Conservation (phyloP, 2,113 vertebrate species). For the Anguilla japonica region DNA sequence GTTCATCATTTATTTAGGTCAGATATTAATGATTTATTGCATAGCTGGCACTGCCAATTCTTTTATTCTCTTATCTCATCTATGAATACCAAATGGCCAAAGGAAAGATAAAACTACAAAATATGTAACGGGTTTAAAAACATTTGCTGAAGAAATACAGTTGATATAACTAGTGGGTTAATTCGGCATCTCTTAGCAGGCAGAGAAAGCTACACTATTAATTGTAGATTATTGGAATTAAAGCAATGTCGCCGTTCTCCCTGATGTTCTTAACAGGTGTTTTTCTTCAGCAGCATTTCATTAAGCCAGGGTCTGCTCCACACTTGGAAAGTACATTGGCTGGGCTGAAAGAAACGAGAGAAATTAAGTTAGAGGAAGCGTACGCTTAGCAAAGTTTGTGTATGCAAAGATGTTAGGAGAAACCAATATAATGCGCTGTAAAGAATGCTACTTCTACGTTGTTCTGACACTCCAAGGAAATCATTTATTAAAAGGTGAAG, state of each 20-base stretch:
- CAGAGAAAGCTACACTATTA: too few species aligned
- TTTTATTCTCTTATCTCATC: neutral
- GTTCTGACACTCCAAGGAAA: neutral
- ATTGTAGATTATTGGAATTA: neutral
- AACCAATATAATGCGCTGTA: neutral
- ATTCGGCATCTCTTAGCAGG: neutral
- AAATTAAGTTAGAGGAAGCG: neutral
- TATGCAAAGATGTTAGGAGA: neutral
- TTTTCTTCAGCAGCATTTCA: rapidly evolving
- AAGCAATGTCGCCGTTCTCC: neutral
- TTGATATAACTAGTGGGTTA: neutral
- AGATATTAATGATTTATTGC: neutral
- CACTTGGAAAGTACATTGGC: constrained; percentile 61
- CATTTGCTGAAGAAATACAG: too few species aligned
- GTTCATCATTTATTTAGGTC: neutral
- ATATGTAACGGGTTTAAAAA: neutral
- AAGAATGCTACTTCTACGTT: neutral
- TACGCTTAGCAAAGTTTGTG: neutral
- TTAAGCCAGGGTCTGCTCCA: constrained; percentile 52
- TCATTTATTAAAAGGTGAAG: too few species aligned
- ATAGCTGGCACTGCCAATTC: neutral
- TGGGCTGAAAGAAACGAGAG: constrained; percentile 37
- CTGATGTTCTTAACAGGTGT: constrained; percentile 35
- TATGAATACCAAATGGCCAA: neutral
- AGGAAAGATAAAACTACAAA: neutral